Percentiles rank a stretch among this genome's conserved stretches.
Conservation (phyloP, 2,888 invertebrate genomes). For the Steinernema hermaphroditum region DNA sequence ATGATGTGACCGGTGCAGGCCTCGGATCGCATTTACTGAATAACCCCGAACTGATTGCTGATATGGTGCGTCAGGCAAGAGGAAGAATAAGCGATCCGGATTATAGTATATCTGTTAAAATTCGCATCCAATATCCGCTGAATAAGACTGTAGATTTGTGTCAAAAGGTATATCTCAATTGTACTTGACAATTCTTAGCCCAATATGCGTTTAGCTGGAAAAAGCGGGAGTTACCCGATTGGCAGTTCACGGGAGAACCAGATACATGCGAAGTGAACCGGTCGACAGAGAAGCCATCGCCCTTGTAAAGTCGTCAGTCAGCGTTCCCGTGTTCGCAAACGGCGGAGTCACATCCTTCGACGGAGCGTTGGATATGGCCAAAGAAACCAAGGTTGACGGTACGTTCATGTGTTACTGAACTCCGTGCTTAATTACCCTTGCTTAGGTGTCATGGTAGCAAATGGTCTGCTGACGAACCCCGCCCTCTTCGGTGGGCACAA, state of each 20-base stretch:
- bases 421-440: not conserved
- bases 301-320: slow-evolving; percentile 71
- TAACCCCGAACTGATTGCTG: slow-evolving; percentile 81
- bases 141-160: slow-evolving; percentile 76
- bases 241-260: slow-evolving; percentile 88
- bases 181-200: not conserved
- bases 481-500: slow-evolving; percentile 79
- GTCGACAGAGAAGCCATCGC: slow-evolving; percentile 76
- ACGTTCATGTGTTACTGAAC: not conserved
- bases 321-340: slow-evolving; percentile 85
- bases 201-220: slow-evolving; percentile 73
- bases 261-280: slow-evolving; percentile 72
- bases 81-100: slow-evolving; percentile 74
- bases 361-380: slow-evolving; percentile 76
- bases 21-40: slow-evolving; percentile 70
- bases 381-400: slow-evolving; percentile 76
- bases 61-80: slow-evolving; percentile 79
- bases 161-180: slow-evolving; percentile 44
- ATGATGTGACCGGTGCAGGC: slow-evolving; percentile 63
- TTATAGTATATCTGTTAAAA: slow-evolving; percentile 88
- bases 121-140: slow-evolving; percentile 78
- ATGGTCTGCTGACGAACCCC: slow-evolving; percentile 87
- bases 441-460: slow-evolving; percentile 84
- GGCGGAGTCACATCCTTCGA: slow-evolving; percentile 80
- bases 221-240: slow-evolving; percentile 85